Percentiles rank a stretch among this genome's conserved stretches.
Conservation (phyloP, 2,888 invertebrate species). For the Microctonus hyperodae region DNA sequence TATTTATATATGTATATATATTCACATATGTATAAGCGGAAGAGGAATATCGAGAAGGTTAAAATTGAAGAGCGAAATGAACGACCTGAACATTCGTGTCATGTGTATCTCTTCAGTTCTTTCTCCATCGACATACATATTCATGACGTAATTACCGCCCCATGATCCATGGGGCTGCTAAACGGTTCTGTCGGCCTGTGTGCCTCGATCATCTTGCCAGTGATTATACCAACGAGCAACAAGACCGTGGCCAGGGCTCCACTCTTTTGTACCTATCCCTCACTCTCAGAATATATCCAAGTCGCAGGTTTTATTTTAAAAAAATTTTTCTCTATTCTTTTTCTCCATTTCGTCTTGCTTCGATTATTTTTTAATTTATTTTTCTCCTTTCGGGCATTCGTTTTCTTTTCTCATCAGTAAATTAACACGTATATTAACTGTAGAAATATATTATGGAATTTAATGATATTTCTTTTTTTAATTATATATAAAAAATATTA, state of each 20-base stretch:
- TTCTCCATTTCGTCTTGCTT: conserved; percentile 30
- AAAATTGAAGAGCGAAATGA: neutral
- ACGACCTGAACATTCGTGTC: conserved; percentile 33
- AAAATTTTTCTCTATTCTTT: conserved; percentile 22
- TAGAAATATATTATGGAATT: too few relatives aligned
- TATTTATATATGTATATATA: conserved; percentile 6
- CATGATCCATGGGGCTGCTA: conserved; percentile 56
- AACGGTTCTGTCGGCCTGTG: conserved; percentile 50
- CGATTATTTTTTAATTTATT: conserved; percentile 26
- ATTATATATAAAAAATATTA: too few relatives aligned
- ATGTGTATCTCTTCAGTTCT: conserved; percentile 42
- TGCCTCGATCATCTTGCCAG: conserved; percentile 27
- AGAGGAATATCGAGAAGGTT: neutral
- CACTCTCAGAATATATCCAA: neutral
- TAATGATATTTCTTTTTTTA: too few relatives aligned
- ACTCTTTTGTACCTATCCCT: conserved; percentile 20
- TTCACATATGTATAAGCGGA: neutral
- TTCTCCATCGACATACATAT: conserved; percentile 51
- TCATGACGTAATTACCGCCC: conserved; percentile 57
- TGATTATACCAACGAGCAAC: conserved; percentile 22
- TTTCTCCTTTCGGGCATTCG: conserved; percentile 13
- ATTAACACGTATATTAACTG: conserved; percentile 32
- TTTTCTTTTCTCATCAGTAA: conserved; percentile 27
- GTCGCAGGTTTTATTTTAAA: neutral
- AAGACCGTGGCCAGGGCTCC: conserved; percentile 13